These are phyloP conservation scores for Sebastes diaconus DNA, from an alignment of 2,797 vertebrate species.

Conservation along the genomic window DNA sequence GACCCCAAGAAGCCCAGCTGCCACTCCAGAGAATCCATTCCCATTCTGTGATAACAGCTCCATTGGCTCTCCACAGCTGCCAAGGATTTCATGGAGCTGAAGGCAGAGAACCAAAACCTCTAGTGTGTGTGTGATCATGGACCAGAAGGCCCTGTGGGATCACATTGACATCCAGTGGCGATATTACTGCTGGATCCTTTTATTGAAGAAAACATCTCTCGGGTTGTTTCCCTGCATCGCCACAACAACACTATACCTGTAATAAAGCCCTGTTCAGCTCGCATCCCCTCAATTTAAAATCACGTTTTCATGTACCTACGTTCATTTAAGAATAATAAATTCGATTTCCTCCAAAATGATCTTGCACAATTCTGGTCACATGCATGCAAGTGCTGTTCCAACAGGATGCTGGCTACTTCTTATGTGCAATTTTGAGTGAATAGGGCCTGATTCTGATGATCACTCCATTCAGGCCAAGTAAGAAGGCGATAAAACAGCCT, in stretches of 20 bases:
- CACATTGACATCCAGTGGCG: constrained; percentile 2
- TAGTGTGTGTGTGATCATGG: constrained; percentile 6
- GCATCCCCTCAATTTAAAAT: constrained; percentile 12
- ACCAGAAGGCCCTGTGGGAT: constrained; percentile 28
- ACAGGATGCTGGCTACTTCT: constrained; percentile 23
- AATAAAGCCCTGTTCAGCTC: background rate
- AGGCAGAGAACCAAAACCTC: constrained; percentile 25
- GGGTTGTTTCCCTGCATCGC: background rate
- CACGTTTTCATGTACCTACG: background rate
- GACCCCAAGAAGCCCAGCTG: constrained; percentile 52
- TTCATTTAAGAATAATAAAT: constrained; percentile 18
- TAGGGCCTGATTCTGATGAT: constrained; percentile 57
- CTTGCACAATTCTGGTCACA: background rate
- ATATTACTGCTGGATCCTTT: background rate
- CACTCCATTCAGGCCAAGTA: constrained; percentile 36
- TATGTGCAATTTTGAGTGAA: constrained; percentile 46
- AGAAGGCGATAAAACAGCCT: constrained; percentile 31
- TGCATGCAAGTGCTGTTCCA: constrained; percentile 10
- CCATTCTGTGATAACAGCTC: constrained; percentile 12
- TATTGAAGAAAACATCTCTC: background rate
- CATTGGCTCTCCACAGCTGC: constrained; percentile 17
- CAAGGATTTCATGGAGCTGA: constrained; percentile 13
- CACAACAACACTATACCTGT: background rate
- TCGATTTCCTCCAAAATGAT: constrained; percentile 15
- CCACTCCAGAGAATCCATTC: constrained; percentile 40